Conservation (phyloP, 2,113 vertebrate genomes). For the Trinectes maculatus region DNA sequence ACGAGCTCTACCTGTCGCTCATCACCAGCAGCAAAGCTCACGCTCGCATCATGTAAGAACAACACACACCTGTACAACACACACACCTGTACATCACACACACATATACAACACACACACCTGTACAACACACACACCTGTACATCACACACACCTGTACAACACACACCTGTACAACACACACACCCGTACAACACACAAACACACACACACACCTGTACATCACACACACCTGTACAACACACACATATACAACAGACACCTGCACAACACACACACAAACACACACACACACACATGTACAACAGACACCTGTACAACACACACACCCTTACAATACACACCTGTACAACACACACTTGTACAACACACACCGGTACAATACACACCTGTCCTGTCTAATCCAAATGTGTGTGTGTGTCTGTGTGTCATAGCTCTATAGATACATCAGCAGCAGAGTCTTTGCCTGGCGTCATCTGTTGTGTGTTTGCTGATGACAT, state of each 20-base stretch:
- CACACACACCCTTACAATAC: too few species aligned
- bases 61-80: not conserved
- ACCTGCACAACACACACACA: not conserved
- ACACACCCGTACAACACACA: not conserved
- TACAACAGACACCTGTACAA: too few species aligned
- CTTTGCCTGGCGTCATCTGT: slow-evolving; percentile 85
- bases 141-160: too few species aligned
- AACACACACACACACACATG: not conserved
- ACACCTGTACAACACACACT: not conserved
- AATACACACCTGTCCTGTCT: not conserved
- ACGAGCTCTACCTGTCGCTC: slow-evolving; percentile 89
- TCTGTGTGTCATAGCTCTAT: slow-evolving; percentile 81
- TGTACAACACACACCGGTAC: not conserved
- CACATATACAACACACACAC: too few species aligned
- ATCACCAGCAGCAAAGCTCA: slow-evolving; percentile 92
- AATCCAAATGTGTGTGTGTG: slow-evolving; percentile 3
- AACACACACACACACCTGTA: slow-evolving; percentile 1
- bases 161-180: not conserved
- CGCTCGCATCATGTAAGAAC: slow-evolving; percentile 88
- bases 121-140: too few species aligned
- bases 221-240: too few species aligned
- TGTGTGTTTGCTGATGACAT: slow-evolving; percentile 88
- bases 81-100: not conserved
- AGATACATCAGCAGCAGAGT: slow-evolving; percentile 82
- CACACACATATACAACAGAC: too few species aligned